Percentiles rank a stretch among this genome's conserved stretches.
Conservation (phyloP, 2,797 vertebrate species). For the Buphagus erythrorhynchus region DNA sequence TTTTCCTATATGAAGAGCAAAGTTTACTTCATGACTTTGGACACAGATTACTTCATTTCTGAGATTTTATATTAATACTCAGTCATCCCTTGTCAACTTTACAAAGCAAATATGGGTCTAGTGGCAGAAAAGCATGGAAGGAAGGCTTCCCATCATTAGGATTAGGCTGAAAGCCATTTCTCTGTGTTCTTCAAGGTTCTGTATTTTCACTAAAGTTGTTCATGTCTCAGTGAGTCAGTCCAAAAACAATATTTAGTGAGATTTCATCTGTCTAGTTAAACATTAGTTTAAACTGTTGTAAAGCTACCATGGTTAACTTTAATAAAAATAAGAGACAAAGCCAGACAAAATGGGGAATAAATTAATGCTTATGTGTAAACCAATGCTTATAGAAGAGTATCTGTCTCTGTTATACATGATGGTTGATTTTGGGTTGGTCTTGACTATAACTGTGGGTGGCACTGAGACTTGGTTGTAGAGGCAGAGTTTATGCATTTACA, state of each 20-base stretch:
- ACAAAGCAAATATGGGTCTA: background rate
- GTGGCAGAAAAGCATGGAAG: background rate
- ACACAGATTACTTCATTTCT: background rate
- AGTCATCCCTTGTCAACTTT: background rate
- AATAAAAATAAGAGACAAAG: background rate
- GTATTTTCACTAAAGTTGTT: background rate
- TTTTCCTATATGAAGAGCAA: background rate
- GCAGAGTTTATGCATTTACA: background rate
- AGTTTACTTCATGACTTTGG: background rate
- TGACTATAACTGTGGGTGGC: background rate
- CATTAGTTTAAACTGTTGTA: slow-evolving; percentile 4
- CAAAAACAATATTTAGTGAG: background rate
- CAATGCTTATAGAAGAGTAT: background rate
- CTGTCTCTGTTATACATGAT: background rate
- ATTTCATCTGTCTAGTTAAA: slow-evolving; percentile 46
- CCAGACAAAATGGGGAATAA: background rate
- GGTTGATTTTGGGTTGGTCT: background rate
- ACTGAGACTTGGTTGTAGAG: background rate
- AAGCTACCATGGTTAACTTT: slow-evolving; percentile 1
- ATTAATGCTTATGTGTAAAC: background rate
- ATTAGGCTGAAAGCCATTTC: background rate
- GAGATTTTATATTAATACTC: background rate
- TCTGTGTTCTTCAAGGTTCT: background rate
- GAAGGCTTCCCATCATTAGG: background rate
- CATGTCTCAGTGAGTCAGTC: background rate